Evolutionary conservation across 1,140 invertebrate genomes (phyloP).

Genomic region (Hetaerina americana): DNA sequence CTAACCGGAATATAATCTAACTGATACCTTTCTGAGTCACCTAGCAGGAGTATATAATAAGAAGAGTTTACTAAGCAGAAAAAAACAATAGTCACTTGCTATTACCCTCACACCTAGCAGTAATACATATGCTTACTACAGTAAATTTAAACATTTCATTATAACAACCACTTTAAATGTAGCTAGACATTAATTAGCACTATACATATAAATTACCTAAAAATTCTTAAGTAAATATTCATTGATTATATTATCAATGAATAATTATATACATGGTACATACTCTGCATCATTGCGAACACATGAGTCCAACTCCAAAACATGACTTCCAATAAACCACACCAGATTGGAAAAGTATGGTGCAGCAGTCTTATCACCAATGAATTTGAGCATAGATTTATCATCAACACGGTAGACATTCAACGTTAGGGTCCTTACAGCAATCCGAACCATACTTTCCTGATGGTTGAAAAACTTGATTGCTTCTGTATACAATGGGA

Average conservation of each 20-base stretch:
- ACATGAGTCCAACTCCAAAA: conserved; percentile 88
- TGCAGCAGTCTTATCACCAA: conserved; percentile 86
- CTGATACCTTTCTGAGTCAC: too few species aligned
- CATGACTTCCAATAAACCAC: conserved; percentile 99
- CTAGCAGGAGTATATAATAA: too few species aligned
- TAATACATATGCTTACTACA: too few species aligned
- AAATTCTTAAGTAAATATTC: conserved; percentile 4
- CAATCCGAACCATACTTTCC: conserved; percentile 98
- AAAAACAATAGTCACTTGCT: too few species aligned
- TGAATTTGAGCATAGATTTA: conserved; percentile 89
- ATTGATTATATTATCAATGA: conserved; percentile 8
- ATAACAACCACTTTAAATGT: not conserved
- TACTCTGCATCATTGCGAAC: conserved; percentile 90
- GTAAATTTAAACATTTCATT: conserved; percentile 4
- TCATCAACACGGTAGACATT: conserved; percentile 96
- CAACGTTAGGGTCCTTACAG: conserved; percentile 90
- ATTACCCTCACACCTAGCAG: too few species aligned
- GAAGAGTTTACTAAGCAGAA: too few species aligned
- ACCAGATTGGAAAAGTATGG: conserved; percentile 98
- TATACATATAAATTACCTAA: conserved; percentile 3
- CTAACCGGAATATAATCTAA: too few species aligned
- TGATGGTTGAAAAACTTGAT: conserved; percentile 99
- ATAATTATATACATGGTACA: conserved; percentile 30
- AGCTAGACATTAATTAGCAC: not conserved
- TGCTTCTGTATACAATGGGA: conserved; percentile 96